Conservation (phyloP, 2,797 vertebrate species). For the Darevskia nairensis region DNA sequence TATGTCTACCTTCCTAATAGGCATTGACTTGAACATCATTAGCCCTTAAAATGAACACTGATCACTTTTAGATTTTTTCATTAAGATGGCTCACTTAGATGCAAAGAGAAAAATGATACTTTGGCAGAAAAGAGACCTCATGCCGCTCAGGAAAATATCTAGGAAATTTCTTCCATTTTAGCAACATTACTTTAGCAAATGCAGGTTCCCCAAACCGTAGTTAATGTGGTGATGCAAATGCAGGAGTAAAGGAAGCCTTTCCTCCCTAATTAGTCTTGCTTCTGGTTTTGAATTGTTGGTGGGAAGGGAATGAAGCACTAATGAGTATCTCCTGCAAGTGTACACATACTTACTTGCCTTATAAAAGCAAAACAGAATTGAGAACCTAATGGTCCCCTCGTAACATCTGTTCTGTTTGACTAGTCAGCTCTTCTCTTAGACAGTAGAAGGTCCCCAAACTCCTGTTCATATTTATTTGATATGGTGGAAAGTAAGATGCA, state of each 20-base stretch:
- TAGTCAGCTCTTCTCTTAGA: neutral
- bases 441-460: neutral
- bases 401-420: neutral
- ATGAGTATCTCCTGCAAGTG: neutral
- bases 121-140: neutral
- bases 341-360: neutral
- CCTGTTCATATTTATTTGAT: neutral
- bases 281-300: neutral
- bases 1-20: neutral
- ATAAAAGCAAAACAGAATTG: neutral
- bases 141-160: neutral
- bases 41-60: neutral
- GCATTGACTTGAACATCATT: neutral
- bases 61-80: neutral
- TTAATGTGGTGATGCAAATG: neutral
- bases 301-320: neutral
- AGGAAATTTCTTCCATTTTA: neutral
- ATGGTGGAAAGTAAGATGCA: neutral
- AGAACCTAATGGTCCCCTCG: neutral
- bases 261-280: neutral
- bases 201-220: neutral
- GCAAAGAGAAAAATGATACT: no score
- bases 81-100: neutral
- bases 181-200: neutral
- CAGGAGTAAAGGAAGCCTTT: neutral